Base-by-base conservation (phyloP, 2,113 vertebrate genomes). In the Hemiprocne comata region DNA sequence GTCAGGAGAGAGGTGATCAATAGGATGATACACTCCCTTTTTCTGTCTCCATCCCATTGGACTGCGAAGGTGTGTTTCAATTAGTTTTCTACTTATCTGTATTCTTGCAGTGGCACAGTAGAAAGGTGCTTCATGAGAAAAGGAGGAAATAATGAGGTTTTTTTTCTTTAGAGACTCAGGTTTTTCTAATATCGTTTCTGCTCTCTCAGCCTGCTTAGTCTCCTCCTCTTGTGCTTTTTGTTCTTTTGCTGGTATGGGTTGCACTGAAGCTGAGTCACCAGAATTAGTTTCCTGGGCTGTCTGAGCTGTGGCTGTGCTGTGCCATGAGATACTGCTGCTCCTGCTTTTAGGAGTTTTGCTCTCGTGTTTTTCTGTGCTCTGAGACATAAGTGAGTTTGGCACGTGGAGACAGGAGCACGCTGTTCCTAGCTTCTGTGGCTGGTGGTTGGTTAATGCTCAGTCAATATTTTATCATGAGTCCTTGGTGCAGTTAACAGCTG, bases 251-350 rank as follows among this genome's bases (percentile, higher is more conserved):
- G 53, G 19, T 23, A 10, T 16, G 50, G 17, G 8, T 54, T 76
- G n/a, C 11, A 7, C 19, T 28, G 15, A 19, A 62, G 11, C 42
- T 17, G 79, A 83, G n/a, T 31, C 48, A 57, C 46, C 36, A 46
- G 34, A 72, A 73, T 13, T 6, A 51, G 36, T 31, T 67, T 81
- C 28, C 51, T 50, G 83, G 34, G 66, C 31, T 2, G 5, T n/a
- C 17, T 1, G 8, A 58, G 38, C 6, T 15, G 57, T 0, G 1
- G 7, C 65, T 13, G 6, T 15, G 53, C 34, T 31, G 25, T 51
- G 42, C 31, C 1, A 1, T n/a, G 38, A 66, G 57, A 70, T 44
- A 36, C 11, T 3, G 2, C n/a, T 0, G 2, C 21, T 73, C 44
- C 51, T 53, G 13, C 36, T 84, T 58, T 42, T 38, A n/a, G 62